Conservation (phyloP, 2,113 vertebrate genomes). For the Paramormyrops kingsleyae region DNA sequence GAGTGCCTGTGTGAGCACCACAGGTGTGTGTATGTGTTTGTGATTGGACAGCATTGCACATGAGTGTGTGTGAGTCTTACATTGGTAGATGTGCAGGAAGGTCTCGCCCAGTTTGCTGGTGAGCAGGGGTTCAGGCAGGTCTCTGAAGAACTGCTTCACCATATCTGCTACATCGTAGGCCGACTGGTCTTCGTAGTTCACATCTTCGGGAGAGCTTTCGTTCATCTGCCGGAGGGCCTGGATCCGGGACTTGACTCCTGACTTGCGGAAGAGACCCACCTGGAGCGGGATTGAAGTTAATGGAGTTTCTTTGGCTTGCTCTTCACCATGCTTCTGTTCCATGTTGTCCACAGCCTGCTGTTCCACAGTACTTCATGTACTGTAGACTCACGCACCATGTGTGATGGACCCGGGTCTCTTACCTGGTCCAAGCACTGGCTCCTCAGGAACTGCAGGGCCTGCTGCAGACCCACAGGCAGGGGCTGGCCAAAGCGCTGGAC, state of each 20-base stretch:
- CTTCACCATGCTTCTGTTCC: background rate
- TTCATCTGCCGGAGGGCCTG: conserved; percentile 91
- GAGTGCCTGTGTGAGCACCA: background rate
- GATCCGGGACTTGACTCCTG: conserved; percentile 94
- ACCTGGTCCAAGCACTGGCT: conserved; percentile 95
- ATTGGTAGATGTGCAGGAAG: conserved; percentile 95
- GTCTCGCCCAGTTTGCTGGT: conserved; percentile 94
- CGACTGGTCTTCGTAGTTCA: conserved; percentile 89
- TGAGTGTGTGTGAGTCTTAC: conserved; percentile 57
- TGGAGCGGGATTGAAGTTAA: conserved; percentile 35
- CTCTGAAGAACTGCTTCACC: conserved; percentile 97
- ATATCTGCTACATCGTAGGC: conserved; percentile 96
- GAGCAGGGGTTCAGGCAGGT: conserved; percentile 90
- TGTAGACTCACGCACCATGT: background rate
- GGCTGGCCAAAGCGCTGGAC: conserved; percentile 94
- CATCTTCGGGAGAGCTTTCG: conserved; percentile 80
- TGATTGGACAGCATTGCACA: background rate
- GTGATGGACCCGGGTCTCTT: conserved; percentile 1
- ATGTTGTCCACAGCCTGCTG: background rate
- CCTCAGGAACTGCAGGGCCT: conserved; percentile 82
- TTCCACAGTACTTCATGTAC: background rate
- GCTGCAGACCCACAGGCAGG: conserved; percentile 87
- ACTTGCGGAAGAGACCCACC: conserved; percentile 96
- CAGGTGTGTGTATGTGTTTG: background rate
- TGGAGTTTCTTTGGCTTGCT: background rate